Evolutionary conservation across 2,797 vertebrate species (phyloP).

Genomic region (Chloroceryle inda): DNA sequence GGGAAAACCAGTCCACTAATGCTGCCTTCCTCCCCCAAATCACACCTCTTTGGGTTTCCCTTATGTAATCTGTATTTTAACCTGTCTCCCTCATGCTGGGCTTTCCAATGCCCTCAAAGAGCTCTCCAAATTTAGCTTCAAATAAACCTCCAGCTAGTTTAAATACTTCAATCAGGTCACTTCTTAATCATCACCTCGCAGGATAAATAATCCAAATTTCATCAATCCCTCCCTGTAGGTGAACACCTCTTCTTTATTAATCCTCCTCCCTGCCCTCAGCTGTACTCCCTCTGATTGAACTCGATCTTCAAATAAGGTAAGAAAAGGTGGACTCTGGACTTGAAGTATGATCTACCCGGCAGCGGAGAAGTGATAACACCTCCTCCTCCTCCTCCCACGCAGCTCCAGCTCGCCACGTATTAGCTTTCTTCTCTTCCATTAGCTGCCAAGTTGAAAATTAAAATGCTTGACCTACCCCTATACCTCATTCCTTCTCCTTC

Average conservation of each 20-base stretch:
- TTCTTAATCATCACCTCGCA: neutral
- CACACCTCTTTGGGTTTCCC: neutral
- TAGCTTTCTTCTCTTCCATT: neutral
- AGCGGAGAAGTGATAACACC: neutral
- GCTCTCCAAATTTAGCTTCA: conserved; percentile 4
- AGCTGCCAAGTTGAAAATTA: conserved; percentile 9
- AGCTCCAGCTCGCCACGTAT: neutral
- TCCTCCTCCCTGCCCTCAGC: neutral
- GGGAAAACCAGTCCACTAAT: neutral
- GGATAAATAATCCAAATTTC: conserved; percentile 43
- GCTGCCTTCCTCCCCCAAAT: neutral
- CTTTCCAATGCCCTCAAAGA: neutral
- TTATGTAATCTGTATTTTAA: neutral
- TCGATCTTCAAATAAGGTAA: neutral
- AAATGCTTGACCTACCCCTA: neutral
- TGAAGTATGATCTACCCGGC: neutral
- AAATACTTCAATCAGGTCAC: neutral
- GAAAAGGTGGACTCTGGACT: conserved; percentile 19
- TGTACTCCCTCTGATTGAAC: conserved; percentile 2
- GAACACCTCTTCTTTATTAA: conserved; percentile 11
- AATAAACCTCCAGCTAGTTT: conserved; percentile 19
- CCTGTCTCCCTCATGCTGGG: neutral
- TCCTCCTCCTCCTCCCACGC: neutral
- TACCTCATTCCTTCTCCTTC: neutral
- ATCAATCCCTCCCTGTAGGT: neutral